Base-by-base conservation (phyloP, 1,140 invertebrate species). In the Pseudomyrmex cubaensis region DNA sequence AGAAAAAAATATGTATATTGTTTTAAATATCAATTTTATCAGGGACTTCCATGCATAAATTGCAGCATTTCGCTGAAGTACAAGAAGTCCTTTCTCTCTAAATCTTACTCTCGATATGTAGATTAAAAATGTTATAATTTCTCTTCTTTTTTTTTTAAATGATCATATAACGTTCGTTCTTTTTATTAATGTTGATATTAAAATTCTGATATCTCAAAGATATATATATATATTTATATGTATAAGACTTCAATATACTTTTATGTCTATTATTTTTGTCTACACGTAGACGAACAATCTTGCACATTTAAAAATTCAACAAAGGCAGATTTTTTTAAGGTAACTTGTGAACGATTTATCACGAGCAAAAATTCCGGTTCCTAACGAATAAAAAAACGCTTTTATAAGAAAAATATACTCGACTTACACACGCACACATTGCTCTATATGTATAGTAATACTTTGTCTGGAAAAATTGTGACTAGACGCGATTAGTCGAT, bases 321-420 rank as follows among this genome's bases (percentile, higher is more conserved):
- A 56, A 63, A 77, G 62, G 48, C 74, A 67, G 25, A 25, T 77
- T 25, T 67, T 54, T 35, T 35, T 7, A 5, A 44, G 12, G 48
- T 48, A 25, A 64, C 12, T 52, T 44, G n/a, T 64, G 15, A 64
- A n/a, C 10, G n/a, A 66, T 46, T 66, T 66, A 66, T 46, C 15
- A 12, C n/a, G 48, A 76, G 22, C 46, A 22, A 15, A n/a, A 74
- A 61, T 35, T 76, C n/a, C 74, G 52, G 48, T 54, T 66, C 25
- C 10, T 35, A 75, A 52, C n/a, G 46, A 76, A 66, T 76, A 52
- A 64, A 76, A 66, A 66, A 48, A 22, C 22, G 73, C 48, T 15
- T 64, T 54, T 7, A 20, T 35, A 66, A 76, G 57, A 75, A 75
- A 75, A 75, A 75, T 75, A 75, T 75, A 75, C 59, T 75, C 46